These are phyloP conservation scores for Donacobius atricapilla DNA, from an alignment of 2,113 vertebrate species.

Conservation along the genomic window DNA sequence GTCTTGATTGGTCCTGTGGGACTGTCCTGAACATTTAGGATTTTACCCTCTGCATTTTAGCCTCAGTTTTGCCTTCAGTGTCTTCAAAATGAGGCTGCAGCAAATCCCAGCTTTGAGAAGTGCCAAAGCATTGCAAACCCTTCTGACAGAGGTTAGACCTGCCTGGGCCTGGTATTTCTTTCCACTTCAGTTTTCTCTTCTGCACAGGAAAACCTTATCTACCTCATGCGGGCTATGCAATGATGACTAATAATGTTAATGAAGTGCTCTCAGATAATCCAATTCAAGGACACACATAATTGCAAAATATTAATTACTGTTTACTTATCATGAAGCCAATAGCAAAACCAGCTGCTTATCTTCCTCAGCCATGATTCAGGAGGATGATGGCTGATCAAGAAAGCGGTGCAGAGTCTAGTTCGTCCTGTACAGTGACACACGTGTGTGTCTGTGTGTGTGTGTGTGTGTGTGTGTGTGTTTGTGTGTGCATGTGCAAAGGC, in stretches of 20 bases:
- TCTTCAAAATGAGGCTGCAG: background rate
- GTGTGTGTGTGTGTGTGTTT: background rate
- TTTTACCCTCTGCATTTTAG: background rate
- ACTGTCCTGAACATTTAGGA: background rate
- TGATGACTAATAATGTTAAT: conserved; percentile 26
- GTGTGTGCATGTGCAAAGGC: background rate
- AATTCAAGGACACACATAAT: background rate
- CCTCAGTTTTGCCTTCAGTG: rapidly evolving
- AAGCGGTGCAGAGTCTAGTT: background rate
- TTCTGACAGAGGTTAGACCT: background rate
- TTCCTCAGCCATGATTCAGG: conserved; percentile 17
- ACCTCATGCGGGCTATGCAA: background rate
- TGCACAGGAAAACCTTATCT: background rate
- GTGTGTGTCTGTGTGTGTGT: background rate
- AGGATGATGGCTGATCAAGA: background rate
- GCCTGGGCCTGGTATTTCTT: background rate
- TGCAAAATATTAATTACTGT: conserved; percentile 43
- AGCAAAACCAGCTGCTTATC: conserved; percentile 8
- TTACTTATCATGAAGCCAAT: background rate
- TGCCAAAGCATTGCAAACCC: background rate
- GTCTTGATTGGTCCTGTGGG: rapidly evolving
- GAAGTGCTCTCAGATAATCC: background rate
- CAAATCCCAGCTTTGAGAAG: background rate
- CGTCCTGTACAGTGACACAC: background rate
- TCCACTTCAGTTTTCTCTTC: background rate